Conservation (phyloP, 1,140 invertebrate genomes). For the Saccostrea echinata region DNA sequence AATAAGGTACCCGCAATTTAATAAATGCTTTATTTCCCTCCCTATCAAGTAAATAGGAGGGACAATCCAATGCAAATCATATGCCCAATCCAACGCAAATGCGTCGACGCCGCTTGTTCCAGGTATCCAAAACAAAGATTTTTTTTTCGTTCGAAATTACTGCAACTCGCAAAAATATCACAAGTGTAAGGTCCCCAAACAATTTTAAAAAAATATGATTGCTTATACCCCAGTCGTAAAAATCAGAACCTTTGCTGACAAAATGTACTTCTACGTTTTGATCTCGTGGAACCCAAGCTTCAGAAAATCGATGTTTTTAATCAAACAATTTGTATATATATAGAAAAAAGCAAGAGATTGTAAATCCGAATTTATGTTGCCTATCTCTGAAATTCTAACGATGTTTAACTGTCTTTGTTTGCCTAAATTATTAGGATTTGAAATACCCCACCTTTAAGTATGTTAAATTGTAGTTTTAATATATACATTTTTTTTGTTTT, state of each 20-base stretch:
- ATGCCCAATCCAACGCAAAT: slow-evolving; percentile 47
- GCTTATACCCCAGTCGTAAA: no score
- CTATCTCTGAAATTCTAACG: slow-evolving; percentile 2
- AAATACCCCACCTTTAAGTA: slow-evolving; percentile 11
- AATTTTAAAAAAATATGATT: no score
- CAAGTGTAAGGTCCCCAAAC: no score
- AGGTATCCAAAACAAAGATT: slow-evolving; percentile 42
- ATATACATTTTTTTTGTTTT: no score
- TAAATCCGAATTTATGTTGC: background rate
- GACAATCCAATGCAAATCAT: slow-evolving; percentile 26
- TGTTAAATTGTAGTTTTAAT: no score
- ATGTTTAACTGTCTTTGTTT: slow-evolving; percentile 41
- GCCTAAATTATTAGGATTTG: no score
- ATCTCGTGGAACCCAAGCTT: slow-evolving; percentile 39
- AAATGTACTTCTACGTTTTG: slow-evolving; percentile 36
- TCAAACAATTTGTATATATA: background rate
- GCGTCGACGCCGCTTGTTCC: slow-evolving; percentile 44
- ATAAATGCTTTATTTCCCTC: background rate
- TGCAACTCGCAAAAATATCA: no score
- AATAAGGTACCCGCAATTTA: background rate
- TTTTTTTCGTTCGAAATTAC: slow-evolving; percentile 34
- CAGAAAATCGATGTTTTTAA: background rate
- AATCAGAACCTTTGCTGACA: slow-evolving; percentile 17
- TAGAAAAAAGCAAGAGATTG: slow-evolving; percentile 9
- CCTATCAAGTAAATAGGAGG: background rate